phyloP scores from a whole-genome alignment of 2,888 invertebrate species.

The Sussaba pulchella region DNA sequence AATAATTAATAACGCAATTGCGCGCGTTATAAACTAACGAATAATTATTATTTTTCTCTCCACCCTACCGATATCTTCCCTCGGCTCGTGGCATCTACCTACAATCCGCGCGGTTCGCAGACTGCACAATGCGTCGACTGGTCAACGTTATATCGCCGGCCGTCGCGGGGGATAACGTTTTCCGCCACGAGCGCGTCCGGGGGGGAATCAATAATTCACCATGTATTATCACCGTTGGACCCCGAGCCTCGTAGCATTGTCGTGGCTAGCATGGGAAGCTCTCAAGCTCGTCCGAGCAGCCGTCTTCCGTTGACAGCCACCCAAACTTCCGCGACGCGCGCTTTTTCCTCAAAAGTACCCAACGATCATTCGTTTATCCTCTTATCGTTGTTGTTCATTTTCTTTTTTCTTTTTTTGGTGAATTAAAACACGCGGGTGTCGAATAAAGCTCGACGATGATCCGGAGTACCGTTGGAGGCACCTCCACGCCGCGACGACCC shows the following conservation, averaged over 20 bases:
- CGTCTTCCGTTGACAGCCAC: no score
- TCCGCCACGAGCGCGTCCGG: constrained; percentile 78
- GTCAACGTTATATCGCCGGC: constrained; percentile 4
- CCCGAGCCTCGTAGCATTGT: constrained; percentile 48
- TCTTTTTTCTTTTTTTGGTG: no score
- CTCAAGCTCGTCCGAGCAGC: no score
- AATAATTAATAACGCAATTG: no score
- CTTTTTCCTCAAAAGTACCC: no score
- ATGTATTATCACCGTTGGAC: constrained; percentile 73
- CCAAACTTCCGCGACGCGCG: constrained; percentile 38
- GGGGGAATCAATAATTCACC: constrained; percentile 80
- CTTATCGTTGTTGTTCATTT: no score
- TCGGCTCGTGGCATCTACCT: no score
- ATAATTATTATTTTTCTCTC: no score
- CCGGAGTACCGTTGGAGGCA: constrained; percentile 8
- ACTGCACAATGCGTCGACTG: neutral
- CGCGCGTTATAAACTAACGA: no score
- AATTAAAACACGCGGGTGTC: constrained; percentile 50
- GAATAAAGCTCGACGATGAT: constrained; percentile 19
- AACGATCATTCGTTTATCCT: no score
- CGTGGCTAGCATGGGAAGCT: constrained; percentile 19
- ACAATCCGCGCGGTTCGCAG: neutral
- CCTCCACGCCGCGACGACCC: constrained; percentile 37
- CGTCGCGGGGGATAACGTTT: constrained; percentile 67
- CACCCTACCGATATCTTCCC: constrained; percentile 35